Percentiles rank a stretch among this genome's conserved stretches.
phyloP scores from a whole-genome alignment of 1,140 invertebrate species.

The Diabrotica undecimpunctata region DNA sequence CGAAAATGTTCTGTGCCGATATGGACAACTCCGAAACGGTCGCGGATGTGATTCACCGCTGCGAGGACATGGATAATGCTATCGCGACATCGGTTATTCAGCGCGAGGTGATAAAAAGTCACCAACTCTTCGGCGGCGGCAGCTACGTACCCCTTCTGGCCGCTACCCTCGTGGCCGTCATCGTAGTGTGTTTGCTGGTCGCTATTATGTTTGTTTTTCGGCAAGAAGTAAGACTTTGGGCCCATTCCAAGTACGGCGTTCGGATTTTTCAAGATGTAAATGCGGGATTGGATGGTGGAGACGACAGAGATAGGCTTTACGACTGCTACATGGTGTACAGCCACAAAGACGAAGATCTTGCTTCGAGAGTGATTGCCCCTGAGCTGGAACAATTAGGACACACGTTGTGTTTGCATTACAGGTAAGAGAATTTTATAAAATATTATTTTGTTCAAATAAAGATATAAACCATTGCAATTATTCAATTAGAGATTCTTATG shows the following conservation, averaged over 20 bases:
- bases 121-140: constrained; percentile 52
- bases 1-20: constrained; percentile 58
- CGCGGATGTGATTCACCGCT: constrained; percentile 58
- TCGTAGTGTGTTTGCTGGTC: constrained; percentile 64
- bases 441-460: neutral
- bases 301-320: constrained; percentile 71
- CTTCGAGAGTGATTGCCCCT: constrained; percentile 70
- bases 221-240: constrained; percentile 70
- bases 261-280: constrained; percentile 62
- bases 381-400: constrained; percentile 75
- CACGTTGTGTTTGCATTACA: constrained; percentile 68
- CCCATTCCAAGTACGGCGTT: constrained; percentile 69
- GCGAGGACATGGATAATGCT: constrained; percentile 60
- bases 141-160: constrained; percentile 69
- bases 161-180: constrained; percentile 68
- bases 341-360: constrained; percentile 78
- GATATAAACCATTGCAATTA: no score
- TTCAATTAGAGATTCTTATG: no score
- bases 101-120: constrained; percentile 56
- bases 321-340: constrained; percentile 87
- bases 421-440: neutral
- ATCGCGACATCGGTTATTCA: constrained; percentile 60
- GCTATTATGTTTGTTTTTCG: constrained; percentile 72
- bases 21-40: constrained; percentile 52
- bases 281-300: constrained; percentile 52